Evolutionary conservation across 2,888 invertebrate species (phyloP), one percentile per base, ranked within the genome.

Genomic region (Lypha dubia): DNA sequence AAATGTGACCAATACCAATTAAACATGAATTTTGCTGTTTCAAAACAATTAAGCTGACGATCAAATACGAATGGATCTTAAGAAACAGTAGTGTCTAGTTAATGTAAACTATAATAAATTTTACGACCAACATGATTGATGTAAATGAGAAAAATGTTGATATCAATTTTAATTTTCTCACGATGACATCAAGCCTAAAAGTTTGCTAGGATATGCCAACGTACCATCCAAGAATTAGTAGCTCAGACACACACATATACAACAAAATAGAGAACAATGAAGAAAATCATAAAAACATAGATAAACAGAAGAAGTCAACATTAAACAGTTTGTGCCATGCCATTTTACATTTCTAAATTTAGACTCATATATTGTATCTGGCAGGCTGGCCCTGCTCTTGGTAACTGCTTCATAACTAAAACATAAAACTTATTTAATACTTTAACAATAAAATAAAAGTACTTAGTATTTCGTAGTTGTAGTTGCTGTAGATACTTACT

Each of bases 281-380:
- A 15, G 35, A 46, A 62, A 56, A 70, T 35, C 63, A 77, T 71
- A 46, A 65, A 70, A 44, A 28, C 32, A 56, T 53, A 76, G 65
- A 80, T 80, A 68, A 80, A 80, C 60, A 65, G 20, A 60, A 65
- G 20, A 60, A 80, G 80, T 60, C 74, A 67, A 67, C 80, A 60
- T 74, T 68, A 68, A 74, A 62, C 20, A 68, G 70, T 83, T 62
- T 68, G 24, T 53, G 80, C 62, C 71, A 67, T 60, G 28, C 76
- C 76, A 46, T 67, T 79, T 73, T 71, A 38, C 32, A 73, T 71
- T 62, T 67, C 28, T 71, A 79, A 63, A 67, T 74, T 60, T 60
- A 56, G 38, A 32, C n/a, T 38, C 15, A 38, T 74, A 51, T n/a
- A 80, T 67, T 58, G 20, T 65, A 17, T 38, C 49, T 51, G 20